Evolutionary conservation across 2,797 vertebrate genomes (phyloP).

Genomic region (Graptemys geographica): DNA sequence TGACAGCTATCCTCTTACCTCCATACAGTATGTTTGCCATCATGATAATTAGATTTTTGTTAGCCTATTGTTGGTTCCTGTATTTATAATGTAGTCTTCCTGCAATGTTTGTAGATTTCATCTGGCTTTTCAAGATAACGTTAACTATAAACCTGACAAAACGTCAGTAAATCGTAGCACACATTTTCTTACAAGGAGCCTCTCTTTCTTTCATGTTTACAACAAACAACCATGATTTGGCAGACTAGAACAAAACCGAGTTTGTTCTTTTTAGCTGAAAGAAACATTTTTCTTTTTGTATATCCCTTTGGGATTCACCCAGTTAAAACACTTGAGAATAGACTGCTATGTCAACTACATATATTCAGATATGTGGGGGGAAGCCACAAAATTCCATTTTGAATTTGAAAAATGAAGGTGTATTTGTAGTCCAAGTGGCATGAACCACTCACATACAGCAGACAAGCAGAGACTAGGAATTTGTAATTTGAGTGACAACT

Average conservation of each 20-base stretch:
- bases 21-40: neutral
- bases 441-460: neutral
- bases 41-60: constrained; percentile 35
- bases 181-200: constrained; percentile 26
- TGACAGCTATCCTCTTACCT: constrained; percentile 37
- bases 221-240: constrained; percentile 14
- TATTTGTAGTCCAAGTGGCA: neutral
- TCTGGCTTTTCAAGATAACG: constrained; percentile 57
- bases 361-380: neutral
- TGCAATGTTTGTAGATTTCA: constrained; percentile 54
- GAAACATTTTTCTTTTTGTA: neutral
- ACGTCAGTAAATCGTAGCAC: constrained; percentile 35
- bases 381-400: neutral
- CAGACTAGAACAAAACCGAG: neutral
- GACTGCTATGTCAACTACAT: neutral
- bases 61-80: constrained; percentile 1
- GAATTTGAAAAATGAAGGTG: constrained; percentile 6
- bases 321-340: neutral
- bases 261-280: neutral
- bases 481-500: neutral
- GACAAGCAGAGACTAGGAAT: neutral
- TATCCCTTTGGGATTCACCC: neutral
- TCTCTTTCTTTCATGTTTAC: constrained; percentile 44
- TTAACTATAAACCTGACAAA: constrained; percentile 58
- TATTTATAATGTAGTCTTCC: constrained; percentile 36